Percentiles rank a stretch among this genome's conserved stretches.
phyloP scores from a whole-genome alignment of 2,797 vertebrate species.

The Geotrypetes seraphini region DNA sequence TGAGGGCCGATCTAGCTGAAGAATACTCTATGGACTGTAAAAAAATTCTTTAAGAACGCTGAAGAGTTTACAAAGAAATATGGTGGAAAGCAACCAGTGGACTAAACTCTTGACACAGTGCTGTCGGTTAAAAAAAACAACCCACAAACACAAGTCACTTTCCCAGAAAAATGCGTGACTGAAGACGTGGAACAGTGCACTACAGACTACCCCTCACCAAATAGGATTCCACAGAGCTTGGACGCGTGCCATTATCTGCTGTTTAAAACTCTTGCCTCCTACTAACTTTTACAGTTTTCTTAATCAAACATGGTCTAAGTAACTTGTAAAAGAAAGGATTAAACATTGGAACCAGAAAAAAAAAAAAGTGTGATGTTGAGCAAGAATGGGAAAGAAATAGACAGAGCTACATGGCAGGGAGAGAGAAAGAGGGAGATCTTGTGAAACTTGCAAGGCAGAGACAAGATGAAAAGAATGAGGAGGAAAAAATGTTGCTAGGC shows the following conservation, averaged over 20 bases:
- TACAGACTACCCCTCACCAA: constrained; percentile 59
- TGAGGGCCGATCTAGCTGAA: constrained; percentile 96
- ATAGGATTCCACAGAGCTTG: constrained; percentile 78
- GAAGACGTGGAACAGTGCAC: too few species aligned
- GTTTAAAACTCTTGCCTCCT: too few species aligned
- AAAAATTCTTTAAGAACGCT: constrained; percentile 99
- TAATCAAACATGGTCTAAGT: too few species aligned
- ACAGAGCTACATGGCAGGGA: too few species aligned
- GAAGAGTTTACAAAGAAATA: constrained; percentile 99
- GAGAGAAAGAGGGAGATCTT: too few species aligned
- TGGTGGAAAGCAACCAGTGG: constrained; percentile 93
- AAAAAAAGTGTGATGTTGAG: too few species aligned
- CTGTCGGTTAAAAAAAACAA: constrained; percentile 2
- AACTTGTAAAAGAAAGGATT: constrained; percentile 66
- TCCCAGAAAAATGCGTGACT: constrained; percentile 37
- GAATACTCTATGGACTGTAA: constrained; percentile 99
- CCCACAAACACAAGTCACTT: background rate
- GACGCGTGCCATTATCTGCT: constrained; percentile 66
- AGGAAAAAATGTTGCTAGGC: too few species aligned
- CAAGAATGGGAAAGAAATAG: too few species aligned
- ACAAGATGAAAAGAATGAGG: too few species aligned
- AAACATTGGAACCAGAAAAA: constrained; percentile 65
- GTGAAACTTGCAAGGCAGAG: too few species aligned
- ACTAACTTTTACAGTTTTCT: too few species aligned
- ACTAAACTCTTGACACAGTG: constrained; percentile 71